Conservation (phyloP, 2,888 invertebrate genomes). For the Netelia inedita region DNA sequence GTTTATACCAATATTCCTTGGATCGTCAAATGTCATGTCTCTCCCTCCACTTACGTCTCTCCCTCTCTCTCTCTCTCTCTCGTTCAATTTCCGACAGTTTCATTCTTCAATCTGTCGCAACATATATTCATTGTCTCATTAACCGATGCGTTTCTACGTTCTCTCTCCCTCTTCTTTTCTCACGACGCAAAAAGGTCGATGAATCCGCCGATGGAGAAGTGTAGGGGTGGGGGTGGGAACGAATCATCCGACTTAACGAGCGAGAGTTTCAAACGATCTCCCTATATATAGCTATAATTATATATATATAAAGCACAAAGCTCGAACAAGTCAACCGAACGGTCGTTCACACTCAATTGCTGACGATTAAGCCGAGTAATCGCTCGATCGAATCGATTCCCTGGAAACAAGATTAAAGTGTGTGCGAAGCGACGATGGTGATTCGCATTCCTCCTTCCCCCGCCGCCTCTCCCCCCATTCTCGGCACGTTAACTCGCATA, state of each 20-base stretch:
- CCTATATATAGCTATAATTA: background rate
- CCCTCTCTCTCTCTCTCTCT: background rate
- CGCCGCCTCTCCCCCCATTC: background rate
- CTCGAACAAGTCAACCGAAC: constrained; percentile 24
- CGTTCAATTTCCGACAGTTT: background rate
- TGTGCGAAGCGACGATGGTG: constrained; percentile 4
- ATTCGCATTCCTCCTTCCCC: constrained; percentile 7
- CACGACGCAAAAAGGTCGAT: constrained; percentile 1
- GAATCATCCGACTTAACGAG: constrained; percentile 64
- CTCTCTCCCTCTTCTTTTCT: background rate
- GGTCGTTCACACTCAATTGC: constrained; percentile 52
- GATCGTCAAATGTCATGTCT: background rate
- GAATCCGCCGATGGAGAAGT: background rate
- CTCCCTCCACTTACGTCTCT: background rate
- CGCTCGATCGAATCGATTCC: constrained; percentile 58
- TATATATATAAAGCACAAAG: constrained; percentile 27
- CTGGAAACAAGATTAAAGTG: constrained; percentile 37
- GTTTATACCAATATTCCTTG: background rate
- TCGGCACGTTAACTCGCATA: background rate
- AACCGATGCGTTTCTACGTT: constrained; percentile 5
- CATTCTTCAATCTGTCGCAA: constrained; percentile 19
- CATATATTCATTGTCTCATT: constrained; percentile 10
- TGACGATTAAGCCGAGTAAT: constrained; percentile 62
- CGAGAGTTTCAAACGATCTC: constrained; percentile 25
- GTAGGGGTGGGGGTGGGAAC: constrained; percentile 38